Base-by-base conservation (phyloP, 2,888 invertebrate species). In the Eristalinus aeneus region DNA sequence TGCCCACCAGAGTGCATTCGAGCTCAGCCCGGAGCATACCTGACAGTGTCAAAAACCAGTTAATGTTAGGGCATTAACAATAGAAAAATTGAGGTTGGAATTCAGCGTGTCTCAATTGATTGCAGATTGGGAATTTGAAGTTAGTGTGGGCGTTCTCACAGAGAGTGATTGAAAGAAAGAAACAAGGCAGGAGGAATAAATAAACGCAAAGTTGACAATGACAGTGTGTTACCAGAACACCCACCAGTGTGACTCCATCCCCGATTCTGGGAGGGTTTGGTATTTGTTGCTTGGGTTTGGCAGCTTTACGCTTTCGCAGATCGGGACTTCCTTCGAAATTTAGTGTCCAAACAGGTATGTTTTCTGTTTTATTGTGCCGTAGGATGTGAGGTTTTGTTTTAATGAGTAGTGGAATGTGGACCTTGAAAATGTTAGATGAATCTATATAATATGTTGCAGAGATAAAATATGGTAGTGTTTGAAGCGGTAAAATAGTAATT, bases 191-290 rank as follows among this genome's bases (percentile, higher is more conserved):
- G 22, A 20, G 22, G 22, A 36, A 64, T 10, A 32, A 63, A 11
- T 56, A 64, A 58, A 53, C 64, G 36, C 39, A 61, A 46, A 84
- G 71, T 65, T 84, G 79, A 79, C 84, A 84, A 63, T 75, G 84
- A 84, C 79, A 84, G 71, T 84, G 84, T 79, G 79, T 71, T 84
- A 74, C 65, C 79, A 75, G 23, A 69, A 78, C 84, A 75, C 84
- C 84, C 84, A 84, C 84, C 79, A 74, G 84, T 84, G 77, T 65
- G 68, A 75, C 65, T 39, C 69, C 61, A 63, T 56, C 9, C 32
- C 36, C 34, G 32, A 39, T 54, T 77, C 61, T 82, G 76, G 77
- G 72, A 58, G 46, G 46, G 46, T 46, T 73, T 68, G 82, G 77
- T 68, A 54, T 46, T 34, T 39, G 46, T 69, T 61, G 69, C 60